phyloP scores from a whole-genome alignment of 1,140 invertebrate species.

The Phenacoccus solenopsis region DNA sequence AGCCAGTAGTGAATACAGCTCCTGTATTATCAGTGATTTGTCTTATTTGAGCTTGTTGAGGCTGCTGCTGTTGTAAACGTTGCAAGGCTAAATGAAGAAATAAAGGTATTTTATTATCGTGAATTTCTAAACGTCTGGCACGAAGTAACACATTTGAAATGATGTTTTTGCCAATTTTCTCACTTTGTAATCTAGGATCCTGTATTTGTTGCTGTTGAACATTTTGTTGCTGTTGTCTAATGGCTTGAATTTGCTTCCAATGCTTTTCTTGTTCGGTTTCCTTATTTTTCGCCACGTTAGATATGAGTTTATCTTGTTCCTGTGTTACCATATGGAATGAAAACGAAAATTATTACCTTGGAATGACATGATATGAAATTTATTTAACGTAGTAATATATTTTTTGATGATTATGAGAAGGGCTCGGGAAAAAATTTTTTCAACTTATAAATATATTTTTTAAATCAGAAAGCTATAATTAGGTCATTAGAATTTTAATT shows the following conservation, averaged over 20 bases:
- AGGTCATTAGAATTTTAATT: no score
- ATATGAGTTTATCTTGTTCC: conserved; percentile 53
- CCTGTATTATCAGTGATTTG: conserved; percentile 15
- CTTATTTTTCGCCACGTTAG: conserved; percentile 45
- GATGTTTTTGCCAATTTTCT: no score
- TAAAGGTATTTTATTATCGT: background rate
- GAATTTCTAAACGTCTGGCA: no score
- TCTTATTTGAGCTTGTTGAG: conserved; percentile 16
- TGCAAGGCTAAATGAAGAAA: background rate
- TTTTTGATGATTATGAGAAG: no score
- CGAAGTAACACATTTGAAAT: no score
- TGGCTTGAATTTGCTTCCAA: conserved; percentile 74
- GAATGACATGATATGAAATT: no score
- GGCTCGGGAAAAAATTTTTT: no score
- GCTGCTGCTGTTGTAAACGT: conserved; percentile 19
- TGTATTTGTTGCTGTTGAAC: conserved; percentile 66
- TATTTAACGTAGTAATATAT: no score
- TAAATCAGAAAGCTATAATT: no score
- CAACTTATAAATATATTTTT: no score
- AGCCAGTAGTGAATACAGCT: background rate
- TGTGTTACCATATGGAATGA: conserved; percentile 28
- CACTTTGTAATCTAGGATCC: conserved; percentile 45
- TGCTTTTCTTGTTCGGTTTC: conserved; percentile 73
- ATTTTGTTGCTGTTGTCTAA: conserved; percentile 62
- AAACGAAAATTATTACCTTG: no score